phyloP scores from a whole-genome alignment of 2,797 vertebrate genomes.

The Takifugu rubripes region DNA sequence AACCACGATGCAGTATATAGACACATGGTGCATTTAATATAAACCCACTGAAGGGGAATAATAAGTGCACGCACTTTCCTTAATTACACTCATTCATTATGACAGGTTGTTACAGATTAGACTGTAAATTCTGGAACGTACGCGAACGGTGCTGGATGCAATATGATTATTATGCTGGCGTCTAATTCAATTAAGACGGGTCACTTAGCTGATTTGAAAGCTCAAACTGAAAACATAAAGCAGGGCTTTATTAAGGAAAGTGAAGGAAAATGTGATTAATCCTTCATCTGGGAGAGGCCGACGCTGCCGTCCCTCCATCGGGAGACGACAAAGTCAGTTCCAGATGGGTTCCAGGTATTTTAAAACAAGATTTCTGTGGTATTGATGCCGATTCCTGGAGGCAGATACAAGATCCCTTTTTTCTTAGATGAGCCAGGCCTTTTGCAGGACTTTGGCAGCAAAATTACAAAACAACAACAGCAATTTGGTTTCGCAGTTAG shows the following conservation, averaged over 20 bases:
- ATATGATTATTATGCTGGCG: conserved; percentile 38
- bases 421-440: neutral
- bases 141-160: conserved; percentile 18
- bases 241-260: conserved; percentile 36
- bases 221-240: conserved; percentile 49
- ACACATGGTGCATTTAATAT: too few species aligned
- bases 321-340: too few species aligned
- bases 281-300: conserved; percentile 16
- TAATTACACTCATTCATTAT: conserved; percentile 6
- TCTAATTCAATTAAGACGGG: conserved; percentile 52
- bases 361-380: too few species aligned
- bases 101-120: conserved; percentile 4
- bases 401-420: neutral
- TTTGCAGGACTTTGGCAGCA: too few species aligned
- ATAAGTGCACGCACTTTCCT: neutral
- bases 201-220: conserved; percentile 44
- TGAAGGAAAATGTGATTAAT: conserved; percentile 53
- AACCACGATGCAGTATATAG: too few species aligned
- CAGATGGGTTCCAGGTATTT: too few species aligned
- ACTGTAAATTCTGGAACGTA: conserved; percentile 18
- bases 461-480: too few species aligned
- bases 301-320: too few species aligned
- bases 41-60: too few species aligned
- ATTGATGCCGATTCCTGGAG: too few species aligned
- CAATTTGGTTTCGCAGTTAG: too few species aligned